Percentiles rank a stretch among this genome's conserved stretches.
phyloP scores from a whole-genome alignment of 2,113 vertebrate species.

The Nasalis larvatus region DNA sequence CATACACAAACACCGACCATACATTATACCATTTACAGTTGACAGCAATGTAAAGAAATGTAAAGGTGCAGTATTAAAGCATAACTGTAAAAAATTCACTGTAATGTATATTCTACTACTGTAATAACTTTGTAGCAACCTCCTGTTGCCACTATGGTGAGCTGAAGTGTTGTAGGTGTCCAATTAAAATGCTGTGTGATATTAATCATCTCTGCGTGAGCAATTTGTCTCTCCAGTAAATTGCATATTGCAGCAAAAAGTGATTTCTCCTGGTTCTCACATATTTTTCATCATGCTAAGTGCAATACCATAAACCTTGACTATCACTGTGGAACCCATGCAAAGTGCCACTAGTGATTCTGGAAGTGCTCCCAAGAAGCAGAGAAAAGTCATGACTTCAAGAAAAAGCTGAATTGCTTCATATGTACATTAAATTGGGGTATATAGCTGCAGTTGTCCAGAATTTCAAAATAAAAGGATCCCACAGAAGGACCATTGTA shows the following conservation, averaged over 20 bases:
- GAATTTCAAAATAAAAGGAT: neutral
- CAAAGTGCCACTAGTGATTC: neutral
- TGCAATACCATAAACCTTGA: neutral
- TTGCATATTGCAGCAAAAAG: neutral
- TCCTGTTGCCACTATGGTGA: neutral
- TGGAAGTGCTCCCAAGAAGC: neutral
- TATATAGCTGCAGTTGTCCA: neutral
- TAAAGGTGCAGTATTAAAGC: neutral
- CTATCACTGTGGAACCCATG: neutral
- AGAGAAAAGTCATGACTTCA: neutral
- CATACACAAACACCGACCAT: neutral
- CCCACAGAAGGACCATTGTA: neutral
- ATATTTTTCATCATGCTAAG: neutral
- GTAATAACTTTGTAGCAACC: neutral
- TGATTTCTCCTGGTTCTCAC: neutral
- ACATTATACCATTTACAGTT: neutral
- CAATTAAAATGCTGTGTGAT: neutral
- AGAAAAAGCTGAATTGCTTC: neutral
- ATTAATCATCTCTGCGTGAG: neutral
- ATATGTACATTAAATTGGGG: neutral
- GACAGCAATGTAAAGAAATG: neutral
- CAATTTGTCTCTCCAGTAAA: neutral
- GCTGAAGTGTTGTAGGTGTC: neutral
- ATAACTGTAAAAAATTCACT: neutral
- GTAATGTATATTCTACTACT: neutral